Evolutionary conservation across 1,140 invertebrate genomes (phyloP).

Genomic region (Lethocerus indicus): DNA sequence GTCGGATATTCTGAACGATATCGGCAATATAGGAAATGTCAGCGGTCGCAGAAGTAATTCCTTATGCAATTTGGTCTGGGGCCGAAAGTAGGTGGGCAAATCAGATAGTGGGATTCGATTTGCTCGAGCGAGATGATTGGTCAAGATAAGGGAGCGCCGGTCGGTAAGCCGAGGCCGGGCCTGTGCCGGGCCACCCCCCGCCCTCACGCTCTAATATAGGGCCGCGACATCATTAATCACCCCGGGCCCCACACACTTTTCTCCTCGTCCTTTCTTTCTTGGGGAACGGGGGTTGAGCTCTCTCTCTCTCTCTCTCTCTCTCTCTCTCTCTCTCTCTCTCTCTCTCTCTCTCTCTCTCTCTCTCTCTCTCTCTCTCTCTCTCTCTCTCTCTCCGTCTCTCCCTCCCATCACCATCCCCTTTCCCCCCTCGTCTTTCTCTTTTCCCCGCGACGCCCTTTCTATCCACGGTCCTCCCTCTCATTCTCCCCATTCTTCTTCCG

Average conservation of each 20-base stretch:
- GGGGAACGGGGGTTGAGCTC: neutral
- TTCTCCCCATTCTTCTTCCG: neutral
- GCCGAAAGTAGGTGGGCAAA: no score
- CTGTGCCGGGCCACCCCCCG: no score
- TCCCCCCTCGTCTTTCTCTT: neutral
- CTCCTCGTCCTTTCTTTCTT: neutral
- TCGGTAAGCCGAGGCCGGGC: no score
- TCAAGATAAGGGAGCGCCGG: no score
- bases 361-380: constrained; percentile 2
- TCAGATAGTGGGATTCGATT: no score
- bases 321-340: constrained; percentile 2
- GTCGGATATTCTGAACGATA: no score
- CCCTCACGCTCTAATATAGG: no score
- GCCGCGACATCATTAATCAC: no score
- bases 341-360: constrained; percentile 3
- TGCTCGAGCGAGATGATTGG: no score
- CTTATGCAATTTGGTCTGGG: no score
- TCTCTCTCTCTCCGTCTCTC: constrained; percentile 1
- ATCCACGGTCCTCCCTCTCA: neutral
- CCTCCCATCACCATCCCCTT: neutral
- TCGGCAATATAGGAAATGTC: no score
- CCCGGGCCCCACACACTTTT: neutral
- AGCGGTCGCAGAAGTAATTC: no score
- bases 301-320: constrained; percentile 5
- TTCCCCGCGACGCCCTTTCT: neutral